phyloP scores from a whole-genome alignment of 2,888 invertebrate species.

The Diarsia rubi region DNA sequence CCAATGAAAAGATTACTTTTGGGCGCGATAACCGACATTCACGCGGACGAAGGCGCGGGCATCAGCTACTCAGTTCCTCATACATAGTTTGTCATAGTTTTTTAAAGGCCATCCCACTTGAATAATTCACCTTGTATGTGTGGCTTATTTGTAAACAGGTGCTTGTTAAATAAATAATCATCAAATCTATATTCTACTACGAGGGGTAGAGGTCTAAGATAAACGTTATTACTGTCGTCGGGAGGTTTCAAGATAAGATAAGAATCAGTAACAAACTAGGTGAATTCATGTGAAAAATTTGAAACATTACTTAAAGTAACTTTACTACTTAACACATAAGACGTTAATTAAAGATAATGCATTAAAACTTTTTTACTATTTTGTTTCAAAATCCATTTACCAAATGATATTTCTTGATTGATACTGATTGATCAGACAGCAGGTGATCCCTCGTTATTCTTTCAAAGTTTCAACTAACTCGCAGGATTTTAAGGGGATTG shows the following conservation, averaged over 20 bases:
- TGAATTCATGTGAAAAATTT: neutral
- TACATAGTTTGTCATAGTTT: no score
- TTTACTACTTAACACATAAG: neutral
- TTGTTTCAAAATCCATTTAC: slow-evolving; percentile 28
- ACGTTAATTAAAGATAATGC: slow-evolving; percentile 2
- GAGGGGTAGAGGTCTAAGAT: no score
- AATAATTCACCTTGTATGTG: no score
- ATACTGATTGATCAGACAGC: slow-evolving; percentile 53
- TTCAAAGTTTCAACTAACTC: slow-evolving; percentile 35
- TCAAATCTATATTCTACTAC: neutral
- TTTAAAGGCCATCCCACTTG: no score
- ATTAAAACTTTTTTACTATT: slow-evolving; percentile 14
- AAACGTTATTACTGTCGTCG: no score
- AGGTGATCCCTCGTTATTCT: slow-evolving; percentile 31
- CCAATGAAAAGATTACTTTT: no score
- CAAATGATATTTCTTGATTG: slow-evolving; percentile 37
- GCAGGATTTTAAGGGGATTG: slow-evolving; percentile 9
- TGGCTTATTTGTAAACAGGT: no score
- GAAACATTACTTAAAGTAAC: neutral
- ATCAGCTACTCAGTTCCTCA: no score
- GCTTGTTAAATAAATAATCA: neutral
- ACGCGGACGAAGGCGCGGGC: no score
- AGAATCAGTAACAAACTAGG: neutral
- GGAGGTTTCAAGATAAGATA: neutral
- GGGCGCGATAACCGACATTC: no score